Evolutionary conservation across 1,140 invertebrate species (phyloP).

Genomic region (Elymnias hypermnestra): DNA sequence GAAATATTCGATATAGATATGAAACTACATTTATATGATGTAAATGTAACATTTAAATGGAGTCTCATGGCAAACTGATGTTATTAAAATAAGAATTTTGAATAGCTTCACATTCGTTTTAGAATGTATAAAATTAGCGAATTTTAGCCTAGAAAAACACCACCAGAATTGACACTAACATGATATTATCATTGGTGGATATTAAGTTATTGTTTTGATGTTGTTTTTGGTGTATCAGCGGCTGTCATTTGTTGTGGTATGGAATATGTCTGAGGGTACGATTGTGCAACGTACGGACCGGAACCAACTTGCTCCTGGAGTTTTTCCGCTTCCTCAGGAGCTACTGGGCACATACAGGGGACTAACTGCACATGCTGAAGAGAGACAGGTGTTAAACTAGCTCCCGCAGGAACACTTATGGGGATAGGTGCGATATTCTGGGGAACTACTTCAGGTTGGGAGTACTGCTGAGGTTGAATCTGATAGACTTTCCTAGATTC

Average conservation of each 20-base stretch:
- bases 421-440: conserved; percentile 65
- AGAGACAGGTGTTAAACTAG: conserved; percentile 68
- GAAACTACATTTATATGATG: no score
- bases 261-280: conserved; percentile 42
- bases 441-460: conserved; percentile 47
- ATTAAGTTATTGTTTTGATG: conserved; percentile 40
- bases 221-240: conserved; percentile 28
- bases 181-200: no score
- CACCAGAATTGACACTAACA: no score
- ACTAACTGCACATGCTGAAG: conserved; percentile 75
- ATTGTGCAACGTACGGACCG: conserved; percentile 64
- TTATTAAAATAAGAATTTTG: no score
- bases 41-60: no score
- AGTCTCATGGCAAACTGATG: no score
- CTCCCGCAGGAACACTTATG: conserved; percentile 70
- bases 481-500: conserved; percentile 62
- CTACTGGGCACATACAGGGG: conserved; percentile 76
- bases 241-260: conserved; percentile 44
- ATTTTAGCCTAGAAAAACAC: no score
- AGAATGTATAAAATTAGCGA: no score
- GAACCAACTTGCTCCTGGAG: conserved; percentile 65
- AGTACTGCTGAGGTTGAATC: conserved; percentile 44
- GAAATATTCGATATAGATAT: no score
- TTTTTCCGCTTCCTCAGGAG: conserved; percentile 71
- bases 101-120: no score